Evolutionary conservation across 2,113 vertebrate genomes (phyloP).

Genomic region (Grus americana): DNA sequence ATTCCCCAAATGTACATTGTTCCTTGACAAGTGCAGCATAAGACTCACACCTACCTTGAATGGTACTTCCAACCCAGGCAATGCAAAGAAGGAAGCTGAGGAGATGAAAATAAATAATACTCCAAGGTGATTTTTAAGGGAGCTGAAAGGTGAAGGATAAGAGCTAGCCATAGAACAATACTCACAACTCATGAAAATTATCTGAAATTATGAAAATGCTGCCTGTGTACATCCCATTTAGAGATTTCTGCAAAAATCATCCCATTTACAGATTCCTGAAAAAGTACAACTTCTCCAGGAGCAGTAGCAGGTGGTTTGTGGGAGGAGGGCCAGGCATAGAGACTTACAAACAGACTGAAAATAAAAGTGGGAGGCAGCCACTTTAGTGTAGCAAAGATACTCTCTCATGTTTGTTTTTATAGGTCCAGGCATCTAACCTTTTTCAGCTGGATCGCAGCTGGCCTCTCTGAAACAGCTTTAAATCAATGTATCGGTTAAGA

Average conservation of each 20-base stretch:
- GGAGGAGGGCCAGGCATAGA: not conserved
- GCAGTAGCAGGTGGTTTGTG: not conserved
- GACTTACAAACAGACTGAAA: not conserved
- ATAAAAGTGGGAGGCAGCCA: not conserved
- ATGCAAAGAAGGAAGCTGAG: not conserved
- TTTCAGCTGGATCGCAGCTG: conserved; percentile 12
- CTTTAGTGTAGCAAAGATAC: not conserved
- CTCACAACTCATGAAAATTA: not conserved
- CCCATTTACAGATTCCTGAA: not conserved
- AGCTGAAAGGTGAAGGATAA: not conserved
- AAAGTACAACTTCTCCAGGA: not conserved
- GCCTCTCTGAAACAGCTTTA: conserved; percentile 29
- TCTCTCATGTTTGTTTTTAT: conserved; percentile 14
- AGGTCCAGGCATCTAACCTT: conserved; percentile 28
- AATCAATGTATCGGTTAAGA: conserved; percentile 49
- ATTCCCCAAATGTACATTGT: not conserved
- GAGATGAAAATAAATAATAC: not conserved
- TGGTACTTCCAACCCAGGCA: not conserved
- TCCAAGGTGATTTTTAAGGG: not conserved
- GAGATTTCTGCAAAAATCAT: not conserved
- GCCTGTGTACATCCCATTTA: not conserved
- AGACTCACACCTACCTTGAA: not conserved
- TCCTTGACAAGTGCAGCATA: not conserved
- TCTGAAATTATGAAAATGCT: not conserved
- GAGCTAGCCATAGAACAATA: not conserved